Conservation (phyloP, 2,888 invertebrate species). For the Sycophila texana region DNA sequence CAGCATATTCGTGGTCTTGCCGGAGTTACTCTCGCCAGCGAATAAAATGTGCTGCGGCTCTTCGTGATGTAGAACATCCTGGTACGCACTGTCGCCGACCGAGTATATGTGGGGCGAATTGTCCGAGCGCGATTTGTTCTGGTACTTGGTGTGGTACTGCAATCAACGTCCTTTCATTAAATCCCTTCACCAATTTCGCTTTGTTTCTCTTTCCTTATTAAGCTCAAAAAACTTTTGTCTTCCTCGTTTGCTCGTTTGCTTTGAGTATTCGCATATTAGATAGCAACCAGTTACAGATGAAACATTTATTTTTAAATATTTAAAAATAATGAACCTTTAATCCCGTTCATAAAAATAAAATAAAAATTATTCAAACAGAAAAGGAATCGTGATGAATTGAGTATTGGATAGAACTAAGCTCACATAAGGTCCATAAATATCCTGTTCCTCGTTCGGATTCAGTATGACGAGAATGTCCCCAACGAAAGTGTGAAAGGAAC, state of each 20-base stretch:
- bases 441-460: constrained; percentile 86
- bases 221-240: too few relatives aligned
- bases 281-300: too few relatives aligned
- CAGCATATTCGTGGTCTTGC: constrained; percentile 91
- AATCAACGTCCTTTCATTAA: constrained; percentile 64
- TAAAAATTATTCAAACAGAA: too few relatives aligned
- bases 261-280: too few relatives aligned
- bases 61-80: constrained; percentile 92
- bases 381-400: too few relatives aligned
- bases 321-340: too few relatives aligned
- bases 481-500: constrained; percentile 85
- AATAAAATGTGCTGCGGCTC: constrained; percentile 91
- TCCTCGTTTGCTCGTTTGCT: too few relatives aligned
- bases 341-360: too few relatives aligned
- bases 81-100: constrained; percentile 92
- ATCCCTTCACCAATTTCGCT: too few relatives aligned
- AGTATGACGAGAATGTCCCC: constrained; percentile 88
- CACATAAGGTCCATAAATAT: constrained; percentile 86
- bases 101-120: constrained; percentile 94
- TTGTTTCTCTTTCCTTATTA: too few relatives aligned
- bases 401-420: constrained; percentile 62
- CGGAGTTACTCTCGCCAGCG: constrained; percentile 93
- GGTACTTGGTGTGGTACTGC: constrained; percentile 88
- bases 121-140: constrained; percentile 90
- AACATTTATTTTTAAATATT: too few relatives aligned